Conservation (phyloP, 1,140 invertebrate genomes). For the Drosophila micromelanica region DNA sequence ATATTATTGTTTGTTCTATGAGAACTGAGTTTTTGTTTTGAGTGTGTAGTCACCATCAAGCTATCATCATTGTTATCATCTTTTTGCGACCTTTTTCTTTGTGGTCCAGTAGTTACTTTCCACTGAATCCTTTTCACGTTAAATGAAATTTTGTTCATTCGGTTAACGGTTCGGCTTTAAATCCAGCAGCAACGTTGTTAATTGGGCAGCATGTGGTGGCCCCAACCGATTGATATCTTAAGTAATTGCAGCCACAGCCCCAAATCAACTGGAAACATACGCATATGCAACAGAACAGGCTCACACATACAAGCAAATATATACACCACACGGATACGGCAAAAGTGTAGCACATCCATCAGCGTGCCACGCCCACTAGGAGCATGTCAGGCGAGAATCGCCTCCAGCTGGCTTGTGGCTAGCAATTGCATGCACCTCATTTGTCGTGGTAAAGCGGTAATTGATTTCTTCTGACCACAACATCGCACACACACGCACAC, state of each 20-base stretch:
- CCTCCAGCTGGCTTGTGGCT: not conserved
- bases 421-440: conserved; percentile 17
- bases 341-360: conserved; percentile 1
- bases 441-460: conserved; percentile 31
- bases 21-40: no score
- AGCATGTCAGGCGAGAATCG: not conserved
- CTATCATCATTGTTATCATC: no score
- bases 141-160: no score
- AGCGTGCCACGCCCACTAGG: not conserved
- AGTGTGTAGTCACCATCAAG: no score
- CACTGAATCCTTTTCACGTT: no score
- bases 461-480: conserved; percentile 48
- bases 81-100: no score
- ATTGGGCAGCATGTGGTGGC: not conserved
- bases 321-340: no score
- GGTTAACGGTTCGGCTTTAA: no score
- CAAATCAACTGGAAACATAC: not conserved
- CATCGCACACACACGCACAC: not conserved
- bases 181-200: not conserved
- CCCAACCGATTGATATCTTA: not conserved
- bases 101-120: no score
- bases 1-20: no score
- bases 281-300: not conserved
- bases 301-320: not conserved
- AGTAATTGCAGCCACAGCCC: not conserved